Evolutionary conservation across 2,888 invertebrate species (phyloP), one percentile per base, ranked within the genome.

Genomic region (Cordilura impudica): DNA sequence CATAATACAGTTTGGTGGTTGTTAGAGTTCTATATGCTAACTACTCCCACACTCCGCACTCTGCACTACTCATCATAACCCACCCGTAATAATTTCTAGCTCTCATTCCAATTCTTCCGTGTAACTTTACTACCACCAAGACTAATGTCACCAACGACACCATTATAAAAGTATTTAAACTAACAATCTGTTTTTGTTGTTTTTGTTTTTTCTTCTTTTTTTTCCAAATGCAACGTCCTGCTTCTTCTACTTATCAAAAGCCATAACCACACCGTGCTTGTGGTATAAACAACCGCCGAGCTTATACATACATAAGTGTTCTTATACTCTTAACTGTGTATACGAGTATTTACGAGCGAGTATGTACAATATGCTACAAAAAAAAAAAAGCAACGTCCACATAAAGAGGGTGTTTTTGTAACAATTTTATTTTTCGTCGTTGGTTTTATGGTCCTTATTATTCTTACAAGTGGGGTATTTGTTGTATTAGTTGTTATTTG

Each of bases 121-220:
- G 35, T 39, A 35, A 31, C 12, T 12, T 18, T 35, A 70, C 65
- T 19, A 66, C 75, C 75, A 73, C 65, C 69, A 58, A 43, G 63
- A 58, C 67, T 75, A 67, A 75, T 79, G 79, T 79, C 79, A 79
- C 79, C 79, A 79, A 71, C 73, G 73, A 43, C 78, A 65, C 69
- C 69, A 69, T 65, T 69, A 26, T 43, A 31, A 54, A 67, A 70
- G 39, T 78, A 53, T 65, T 65, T 74, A 71, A 73, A 67, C 66
- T 67, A 75, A 75, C 75, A 79, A 75, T 79, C 67, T 79, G 71
- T 51, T 60, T 53, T 66, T n/a, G n/a, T n/a, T n/a, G n/a, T n/a
- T n/a, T n/a, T n/a, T n/a, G n/a, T n/a, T 23, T 60, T 51, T 45
- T 26, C 19, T 29, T 67, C 31, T 29, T 58, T 19, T 58, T 35